These are phyloP conservation scores for Lacanobia wlatinum DNA, from an alignment of 2,888 invertebrate species.

Conservation along the genomic window DNA sequence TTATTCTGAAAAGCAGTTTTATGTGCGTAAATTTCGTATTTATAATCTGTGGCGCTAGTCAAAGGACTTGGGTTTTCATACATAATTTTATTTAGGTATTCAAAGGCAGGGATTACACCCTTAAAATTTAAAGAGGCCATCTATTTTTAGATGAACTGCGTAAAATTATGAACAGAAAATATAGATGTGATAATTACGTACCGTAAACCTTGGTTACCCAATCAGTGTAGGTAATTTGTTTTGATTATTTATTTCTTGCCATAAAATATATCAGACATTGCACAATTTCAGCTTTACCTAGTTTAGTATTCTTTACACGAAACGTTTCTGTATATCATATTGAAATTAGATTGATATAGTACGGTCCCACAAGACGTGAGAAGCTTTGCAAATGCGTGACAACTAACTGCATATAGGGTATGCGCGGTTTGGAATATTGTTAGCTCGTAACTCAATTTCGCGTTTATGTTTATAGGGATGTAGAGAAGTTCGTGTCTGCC, in stretches of 20 bases:
- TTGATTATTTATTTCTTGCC: not conserved
- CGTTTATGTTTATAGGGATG: not conserved
- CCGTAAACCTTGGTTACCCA: too few species aligned
- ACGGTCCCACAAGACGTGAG: slow-evolving; percentile 40
- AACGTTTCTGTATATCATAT: slow-evolving; percentile 43
- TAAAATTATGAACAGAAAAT: not conserved
- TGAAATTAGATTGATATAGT: slow-evolving; percentile 52
- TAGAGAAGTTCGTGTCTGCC: not conserved
- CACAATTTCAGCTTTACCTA: slow-evolving; percentile 1
- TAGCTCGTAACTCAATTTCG: slow-evolving; percentile 10
- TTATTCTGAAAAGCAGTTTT: slow-evolving; percentile 12
- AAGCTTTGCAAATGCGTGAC: slow-evolving; percentile 29
- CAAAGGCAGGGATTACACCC: slow-evolving; percentile 4
- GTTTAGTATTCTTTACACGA: slow-evolving; percentile 47
- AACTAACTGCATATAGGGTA: slow-evolving; percentile 6
- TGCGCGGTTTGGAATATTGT: slow-evolving; percentile 3
- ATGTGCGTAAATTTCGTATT: slow-evolving; percentile 9
- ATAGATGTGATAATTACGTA: not conserved
- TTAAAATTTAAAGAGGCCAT: slow-evolving; percentile 11
- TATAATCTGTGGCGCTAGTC: not conserved
- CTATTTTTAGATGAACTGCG: slow-evolving; percentile 8
- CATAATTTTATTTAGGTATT: slow-evolving; percentile 17
- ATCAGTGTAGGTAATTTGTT: not conserved
- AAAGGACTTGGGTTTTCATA: slow-evolving; percentile 13
- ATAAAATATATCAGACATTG: not conserved